These are phyloP conservation scores for Myotis davidii DNA, from an alignment of 2,113 vertebrate species.

Conservation along the genomic window DNA sequence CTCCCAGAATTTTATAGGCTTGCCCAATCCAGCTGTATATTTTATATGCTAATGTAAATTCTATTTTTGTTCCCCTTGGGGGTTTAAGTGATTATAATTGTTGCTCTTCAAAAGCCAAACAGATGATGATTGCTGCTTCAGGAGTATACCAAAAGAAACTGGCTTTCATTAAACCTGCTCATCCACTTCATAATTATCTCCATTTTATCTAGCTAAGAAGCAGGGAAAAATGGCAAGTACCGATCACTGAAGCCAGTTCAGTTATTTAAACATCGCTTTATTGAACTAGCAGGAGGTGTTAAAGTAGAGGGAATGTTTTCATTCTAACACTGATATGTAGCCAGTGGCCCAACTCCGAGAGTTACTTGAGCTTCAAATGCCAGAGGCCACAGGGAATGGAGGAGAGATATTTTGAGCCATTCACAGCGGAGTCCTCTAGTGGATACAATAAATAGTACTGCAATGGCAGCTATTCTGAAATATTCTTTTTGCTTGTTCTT, in stretches of 20 bases:
- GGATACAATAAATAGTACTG: slow-evolving; percentile 50
- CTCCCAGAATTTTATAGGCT: slow-evolving; percentile 87
- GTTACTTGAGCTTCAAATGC: slow-evolving; percentile 70
- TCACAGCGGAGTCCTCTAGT: slow-evolving; percentile 61
- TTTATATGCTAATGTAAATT: slow-evolving; percentile 92
- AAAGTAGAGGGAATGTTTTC: slow-evolving; percentile 80
- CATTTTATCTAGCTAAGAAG: slow-evolving; percentile 88
- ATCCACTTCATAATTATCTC: slow-evolving; percentile 91
- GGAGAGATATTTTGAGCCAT: slow-evolving; percentile 50
- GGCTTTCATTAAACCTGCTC: slow-evolving; percentile 92
- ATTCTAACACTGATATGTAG: slow-evolving; percentile 73
- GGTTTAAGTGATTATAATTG: slow-evolving; percentile 94
- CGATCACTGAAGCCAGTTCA: slow-evolving; percentile 86
- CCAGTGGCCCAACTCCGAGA: slow-evolving; percentile 69
- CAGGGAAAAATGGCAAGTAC: slow-evolving; percentile 86
- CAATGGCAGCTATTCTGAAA: slow-evolving; percentile 59
- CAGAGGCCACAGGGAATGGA: slow-evolving; percentile 66
- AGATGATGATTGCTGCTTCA: slow-evolving; percentile 93
- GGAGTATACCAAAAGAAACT: slow-evolving; percentile 92
- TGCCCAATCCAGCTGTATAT: slow-evolving; percentile 92
- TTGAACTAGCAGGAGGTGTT: slow-evolving; percentile 85
- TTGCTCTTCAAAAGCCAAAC: slow-evolving; percentile 92
- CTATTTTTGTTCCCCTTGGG: slow-evolving; percentile 91
- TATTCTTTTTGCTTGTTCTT: slow-evolving; percentile 55
- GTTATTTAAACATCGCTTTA: slow-evolving; percentile 88